Percentiles rank a stretch among this genome's conserved stretches.
Evolutionary conservation across 2,797 vertebrate species (phyloP).

Genomic region (Coccyzus lansbergi): DNA sequence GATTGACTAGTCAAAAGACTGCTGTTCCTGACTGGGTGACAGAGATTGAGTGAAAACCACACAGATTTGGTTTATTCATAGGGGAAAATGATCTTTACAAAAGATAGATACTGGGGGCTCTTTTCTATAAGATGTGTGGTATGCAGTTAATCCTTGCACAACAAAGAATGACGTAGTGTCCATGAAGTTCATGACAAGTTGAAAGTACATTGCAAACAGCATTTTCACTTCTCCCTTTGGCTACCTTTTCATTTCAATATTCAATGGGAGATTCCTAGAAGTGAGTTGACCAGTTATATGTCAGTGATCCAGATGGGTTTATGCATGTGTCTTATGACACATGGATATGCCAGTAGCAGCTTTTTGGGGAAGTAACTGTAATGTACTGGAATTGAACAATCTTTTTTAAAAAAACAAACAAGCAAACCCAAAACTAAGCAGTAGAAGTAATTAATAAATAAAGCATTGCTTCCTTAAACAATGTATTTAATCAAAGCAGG

Average conservation of each 20-base stretch:
- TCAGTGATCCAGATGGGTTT: neutral
- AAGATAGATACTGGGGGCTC: neutral
- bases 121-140: neutral
- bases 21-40: neutral
- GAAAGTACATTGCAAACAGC: fast-evolving
- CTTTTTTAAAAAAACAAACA: neutral
- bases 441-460: neutral
- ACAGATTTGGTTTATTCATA: neutral
- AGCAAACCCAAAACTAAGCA: no score
- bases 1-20: neutral
- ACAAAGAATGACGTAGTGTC: neutral
- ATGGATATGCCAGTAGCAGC: neutral
- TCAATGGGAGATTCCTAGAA: neutral
- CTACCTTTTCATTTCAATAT: neutral
- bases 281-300: neutral
- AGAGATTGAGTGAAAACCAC: neutral
- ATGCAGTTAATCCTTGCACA: neutral
- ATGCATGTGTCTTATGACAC: neutral
- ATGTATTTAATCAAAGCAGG: neutral
- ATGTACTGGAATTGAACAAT: neutral
- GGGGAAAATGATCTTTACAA: neutral
- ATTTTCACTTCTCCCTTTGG: neutral
- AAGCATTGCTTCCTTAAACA: neutral
- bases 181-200: neutral
- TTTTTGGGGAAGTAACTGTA: neutral